Conservation (phyloP, 2,113 vertebrate genomes). For the Mellivora capensis region DNA sequence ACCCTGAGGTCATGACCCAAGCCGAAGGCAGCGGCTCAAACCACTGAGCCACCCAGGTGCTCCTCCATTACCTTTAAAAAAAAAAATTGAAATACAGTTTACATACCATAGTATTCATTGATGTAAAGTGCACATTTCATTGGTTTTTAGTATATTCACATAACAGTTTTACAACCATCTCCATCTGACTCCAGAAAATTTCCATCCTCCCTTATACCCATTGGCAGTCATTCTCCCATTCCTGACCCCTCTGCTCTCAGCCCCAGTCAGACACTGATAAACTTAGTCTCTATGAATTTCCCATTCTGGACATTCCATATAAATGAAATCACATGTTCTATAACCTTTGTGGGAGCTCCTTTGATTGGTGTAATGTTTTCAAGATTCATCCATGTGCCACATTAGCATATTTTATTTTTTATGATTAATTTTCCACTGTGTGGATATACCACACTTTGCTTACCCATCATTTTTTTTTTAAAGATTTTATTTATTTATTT, state of each 20-base stretch:
- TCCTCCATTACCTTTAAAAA: background rate
- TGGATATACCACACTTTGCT: background rate
- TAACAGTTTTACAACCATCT: background rate
- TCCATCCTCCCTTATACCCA: background rate
- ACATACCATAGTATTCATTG: background rate
- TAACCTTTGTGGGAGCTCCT: background rate
- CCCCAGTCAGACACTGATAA: background rate
- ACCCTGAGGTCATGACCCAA: no score
- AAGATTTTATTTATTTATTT: no score
- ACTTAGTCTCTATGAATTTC: background rate
- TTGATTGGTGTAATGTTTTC: background rate
- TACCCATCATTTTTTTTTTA: background rate
- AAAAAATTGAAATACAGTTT: background rate
- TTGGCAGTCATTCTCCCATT: background rate
- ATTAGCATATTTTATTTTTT: background rate
- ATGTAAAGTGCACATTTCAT: background rate
- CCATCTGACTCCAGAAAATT: background rate
- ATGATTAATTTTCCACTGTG: background rate
- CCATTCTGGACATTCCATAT: background rate
- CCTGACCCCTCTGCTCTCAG: background rate
- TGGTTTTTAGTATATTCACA: conserved; percentile 7
- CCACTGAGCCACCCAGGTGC: no score
- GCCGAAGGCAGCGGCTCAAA: no score
- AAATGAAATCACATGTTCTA: background rate
- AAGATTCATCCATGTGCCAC: background rate